Percentiles rank a stretch among this genome's conserved stretches.
These are phyloP conservation scores for Lanius ludovicianus DNA, from an alignment of 2,113 vertebrate species.

Conservation along the genomic window DNA sequence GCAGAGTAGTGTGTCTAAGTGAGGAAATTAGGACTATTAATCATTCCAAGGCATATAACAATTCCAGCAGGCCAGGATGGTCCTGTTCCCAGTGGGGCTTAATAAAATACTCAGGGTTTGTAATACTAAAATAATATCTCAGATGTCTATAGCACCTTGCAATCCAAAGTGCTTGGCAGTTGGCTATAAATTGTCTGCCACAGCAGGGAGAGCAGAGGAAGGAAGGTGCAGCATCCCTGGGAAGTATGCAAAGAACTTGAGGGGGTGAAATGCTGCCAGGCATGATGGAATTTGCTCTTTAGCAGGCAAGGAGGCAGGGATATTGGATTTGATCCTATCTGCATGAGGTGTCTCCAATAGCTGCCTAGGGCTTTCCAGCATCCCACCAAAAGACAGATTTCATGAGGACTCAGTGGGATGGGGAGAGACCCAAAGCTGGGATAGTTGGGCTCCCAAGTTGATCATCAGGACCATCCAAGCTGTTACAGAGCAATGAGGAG, in stretches of 20 bases:
- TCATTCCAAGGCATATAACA: constrained; percentile 57
- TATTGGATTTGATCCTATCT: constrained; percentile 34
- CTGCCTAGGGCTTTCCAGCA: not conserved
- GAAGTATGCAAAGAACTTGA: constrained; percentile 31
- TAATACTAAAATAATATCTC: constrained; percentile 52
- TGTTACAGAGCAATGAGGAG: not conserved
- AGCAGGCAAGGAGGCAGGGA: not conserved
- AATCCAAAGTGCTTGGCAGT: not conserved
- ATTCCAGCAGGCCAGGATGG: constrained; percentile 64
- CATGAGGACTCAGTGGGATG: not conserved
- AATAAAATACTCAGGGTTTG: constrained; percentile 57
- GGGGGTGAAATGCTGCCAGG: constrained; percentile 43
- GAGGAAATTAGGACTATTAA: constrained; percentile 71
- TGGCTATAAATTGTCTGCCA: constrained; percentile 25
- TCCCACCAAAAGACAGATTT: not conserved
- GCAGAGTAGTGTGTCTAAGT: constrained; percentile 33
- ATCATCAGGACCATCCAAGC: not conserved
- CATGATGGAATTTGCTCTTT: not conserved
- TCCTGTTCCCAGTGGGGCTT: constrained; percentile 55
- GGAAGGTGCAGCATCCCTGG: constrained; percentile 4
- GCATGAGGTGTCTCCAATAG: not conserved
- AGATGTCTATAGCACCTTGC: constrained; percentile 40
- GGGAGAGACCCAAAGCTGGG: not conserved
- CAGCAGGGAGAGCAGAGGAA: not conserved
- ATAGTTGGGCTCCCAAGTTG: not conserved